Evolutionary conservation across 2,797 vertebrate species (phyloP), one percentile per base, ranked within the genome.

Genomic region (Coregonus suidteri): DNA sequence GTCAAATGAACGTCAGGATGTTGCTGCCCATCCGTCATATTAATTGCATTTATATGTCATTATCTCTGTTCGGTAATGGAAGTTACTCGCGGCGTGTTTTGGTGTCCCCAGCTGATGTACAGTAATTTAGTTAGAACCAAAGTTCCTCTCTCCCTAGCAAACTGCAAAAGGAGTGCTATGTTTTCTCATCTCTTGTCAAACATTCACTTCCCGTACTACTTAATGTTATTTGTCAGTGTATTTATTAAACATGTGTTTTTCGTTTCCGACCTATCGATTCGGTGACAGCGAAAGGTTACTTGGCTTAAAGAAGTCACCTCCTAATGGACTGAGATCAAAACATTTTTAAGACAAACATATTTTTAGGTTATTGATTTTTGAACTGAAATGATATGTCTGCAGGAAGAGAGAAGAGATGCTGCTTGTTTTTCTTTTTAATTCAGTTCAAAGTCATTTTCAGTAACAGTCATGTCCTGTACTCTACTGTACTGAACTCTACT

Each of bases 21-120:
- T 88, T 90, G 87, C 87, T 79, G 86, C 89, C 90, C 91, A 92
- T 93, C 90, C 85, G 79, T 93, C 89, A 91, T 88, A 90, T 91
- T 92, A 93, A 91, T 92, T 91, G 84, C 88, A 88, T 93, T 92
- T 90, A 87, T 90, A 85, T 89, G 90, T 88, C 91, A 88, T 93
- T 91, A 93, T 92, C 88, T 87, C 77, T 64, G 81, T 71, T 77
- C 84, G 78, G 76, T 90, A 91, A 92, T 92, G 88, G 89, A 92
- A 86, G 87, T 75, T 86, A 73, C 84, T 88, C 77, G 79, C 82
- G 82, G 14, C 78, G 11, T 75, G 81, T 84, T 84, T 76, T 85
- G 72, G 81, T 81, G 51, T 75, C 72, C 75, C 85, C 41, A 47
- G 9, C 41, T 47, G 41, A 47, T 47, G 41, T 47, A 47, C 88